Evolutionary conservation across 1,140 invertebrate genomes (phyloP).

Genomic region (Drosophila yakuba): DNA sequence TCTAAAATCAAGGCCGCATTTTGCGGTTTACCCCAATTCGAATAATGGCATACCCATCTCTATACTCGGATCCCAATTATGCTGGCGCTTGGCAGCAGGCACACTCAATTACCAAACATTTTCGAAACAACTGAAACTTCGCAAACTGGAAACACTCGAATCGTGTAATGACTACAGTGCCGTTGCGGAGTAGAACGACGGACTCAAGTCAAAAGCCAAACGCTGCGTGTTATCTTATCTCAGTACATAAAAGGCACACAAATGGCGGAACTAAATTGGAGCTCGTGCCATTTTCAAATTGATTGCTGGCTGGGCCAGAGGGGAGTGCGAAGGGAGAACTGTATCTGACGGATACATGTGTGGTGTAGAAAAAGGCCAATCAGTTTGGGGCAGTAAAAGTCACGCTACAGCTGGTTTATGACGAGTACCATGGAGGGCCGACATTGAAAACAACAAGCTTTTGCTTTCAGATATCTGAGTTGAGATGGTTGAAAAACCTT

Average conservation of each 20-base stretch:
- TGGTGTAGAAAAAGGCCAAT: constrained; percentile 28
- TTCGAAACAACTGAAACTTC: constrained; percentile 21
- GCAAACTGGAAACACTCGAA: constrained; percentile 16
- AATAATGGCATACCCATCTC: neutral
- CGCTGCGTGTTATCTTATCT: constrained; percentile 46
- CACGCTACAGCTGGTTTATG: constrained; percentile 43
- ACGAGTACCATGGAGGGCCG: constrained; percentile 12
- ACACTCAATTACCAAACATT: constrained; percentile 37
- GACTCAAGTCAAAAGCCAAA: constrained; percentile 19
- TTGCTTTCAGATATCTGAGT: constrained; percentile 24
- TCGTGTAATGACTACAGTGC: constrained; percentile 15
- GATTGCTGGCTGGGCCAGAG: constrained; percentile 20
- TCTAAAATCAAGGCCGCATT: neutral
- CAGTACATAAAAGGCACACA: constrained; percentile 25
- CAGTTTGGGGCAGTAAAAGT: constrained; percentile 45
- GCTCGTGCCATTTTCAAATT: constrained; percentile 54
- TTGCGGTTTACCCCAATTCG: neutral
- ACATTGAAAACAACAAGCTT: constrained; percentile 30
- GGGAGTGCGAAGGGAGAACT: neutral
- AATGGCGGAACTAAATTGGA: constrained; percentile 61
- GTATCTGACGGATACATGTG: constrained; percentile 20
- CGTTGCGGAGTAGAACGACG: constrained; percentile 9
- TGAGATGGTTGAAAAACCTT: neutral
- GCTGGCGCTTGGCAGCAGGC: constrained; percentile 16
- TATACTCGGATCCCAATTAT: neutral